phyloP scores from a whole-genome alignment of 2,888 invertebrate genomes.

The Ischnus inquisitorius region DNA sequence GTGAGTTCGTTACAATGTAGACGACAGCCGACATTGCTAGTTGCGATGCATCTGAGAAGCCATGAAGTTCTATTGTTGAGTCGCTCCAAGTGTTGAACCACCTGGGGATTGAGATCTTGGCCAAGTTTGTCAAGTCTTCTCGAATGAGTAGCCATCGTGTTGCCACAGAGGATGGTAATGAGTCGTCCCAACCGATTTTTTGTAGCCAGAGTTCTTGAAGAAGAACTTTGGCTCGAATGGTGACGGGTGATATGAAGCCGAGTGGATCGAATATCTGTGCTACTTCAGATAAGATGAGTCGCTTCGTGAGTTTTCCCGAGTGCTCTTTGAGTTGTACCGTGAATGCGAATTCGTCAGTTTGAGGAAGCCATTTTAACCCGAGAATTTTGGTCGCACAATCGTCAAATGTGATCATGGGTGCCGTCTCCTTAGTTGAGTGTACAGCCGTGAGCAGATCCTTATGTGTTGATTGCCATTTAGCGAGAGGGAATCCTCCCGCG shows the following conservation, averaged over 20 bases:
- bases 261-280: conserved; percentile 68
- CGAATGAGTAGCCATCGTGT: conserved; percentile 45
- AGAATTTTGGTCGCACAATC: conserved; percentile 50
- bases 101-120: conserved; percentile 53
- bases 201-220: conserved; percentile 64
- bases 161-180: neutral
- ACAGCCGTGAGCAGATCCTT: neutral
- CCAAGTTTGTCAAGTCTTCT: conserved; percentile 30
- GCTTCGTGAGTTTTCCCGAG: conserved; percentile 45
- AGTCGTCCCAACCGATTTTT: conserved; percentile 64
- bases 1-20: conserved; percentile 23
- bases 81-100: conserved; percentile 39
- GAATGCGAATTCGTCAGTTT: conserved; percentile 49
- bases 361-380: conserved; percentile 61
- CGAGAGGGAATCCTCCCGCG: conserved; percentile 63
- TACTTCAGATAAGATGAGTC: conserved; percentile 53
- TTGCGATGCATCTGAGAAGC: conserved; percentile 64
- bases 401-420: conserved; percentile 31
- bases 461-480: conserved; percentile 57
- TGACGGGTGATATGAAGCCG: conserved; percentile 60
- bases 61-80: conserved; percentile 58
- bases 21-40: conserved; percentile 61
- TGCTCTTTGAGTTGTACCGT: neutral
- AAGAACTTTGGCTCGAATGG: conserved; percentile 65
- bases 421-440: neutral